Evolutionary conservation across 1,140 invertebrate genomes (phyloP).

Genomic region (Scaptomyza graminum): DNA sequence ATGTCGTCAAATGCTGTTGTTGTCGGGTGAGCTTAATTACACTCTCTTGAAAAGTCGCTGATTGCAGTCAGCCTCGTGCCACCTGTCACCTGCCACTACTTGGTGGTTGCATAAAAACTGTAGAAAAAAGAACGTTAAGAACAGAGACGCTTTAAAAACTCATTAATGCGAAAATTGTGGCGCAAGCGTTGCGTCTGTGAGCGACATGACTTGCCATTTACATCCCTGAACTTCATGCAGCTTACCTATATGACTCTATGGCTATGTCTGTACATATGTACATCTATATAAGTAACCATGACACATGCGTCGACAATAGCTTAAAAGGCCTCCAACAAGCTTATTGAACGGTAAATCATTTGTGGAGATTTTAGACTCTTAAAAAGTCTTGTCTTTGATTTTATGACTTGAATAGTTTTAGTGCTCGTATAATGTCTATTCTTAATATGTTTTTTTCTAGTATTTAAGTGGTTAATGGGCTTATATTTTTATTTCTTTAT

Average conservation of each 20-base stretch:
- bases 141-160: constrained; percentile 41
- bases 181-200: constrained; percentile 6
- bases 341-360: constrained; percentile 3
- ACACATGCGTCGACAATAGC: constrained; percentile 14
- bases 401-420: constrained; percentile 11
- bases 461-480: neutral
- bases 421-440: constrained; percentile 1
- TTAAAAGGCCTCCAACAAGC: constrained; percentile 1
- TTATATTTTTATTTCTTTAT: neutral
- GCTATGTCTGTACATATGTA: neutral
- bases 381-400: neutral
- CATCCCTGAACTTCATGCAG: constrained; percentile 26
- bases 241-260: neutral
- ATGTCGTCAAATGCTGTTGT: constrained; percentile 21
- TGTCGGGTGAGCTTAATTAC: constrained; percentile 45
- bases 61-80: constrained; percentile 36
- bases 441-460: neutral
- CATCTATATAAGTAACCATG: neutral
- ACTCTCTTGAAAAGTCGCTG: constrained; percentile 23
- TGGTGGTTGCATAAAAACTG: neutral
- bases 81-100: constrained; percentile 8
- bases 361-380: neutral
- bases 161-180: constrained; percentile 45
- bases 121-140: constrained; percentile 25
- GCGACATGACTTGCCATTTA: constrained; percentile 37